Conservation (phyloP, 2,113 vertebrate genomes). For the Serinus canaria region DNA sequence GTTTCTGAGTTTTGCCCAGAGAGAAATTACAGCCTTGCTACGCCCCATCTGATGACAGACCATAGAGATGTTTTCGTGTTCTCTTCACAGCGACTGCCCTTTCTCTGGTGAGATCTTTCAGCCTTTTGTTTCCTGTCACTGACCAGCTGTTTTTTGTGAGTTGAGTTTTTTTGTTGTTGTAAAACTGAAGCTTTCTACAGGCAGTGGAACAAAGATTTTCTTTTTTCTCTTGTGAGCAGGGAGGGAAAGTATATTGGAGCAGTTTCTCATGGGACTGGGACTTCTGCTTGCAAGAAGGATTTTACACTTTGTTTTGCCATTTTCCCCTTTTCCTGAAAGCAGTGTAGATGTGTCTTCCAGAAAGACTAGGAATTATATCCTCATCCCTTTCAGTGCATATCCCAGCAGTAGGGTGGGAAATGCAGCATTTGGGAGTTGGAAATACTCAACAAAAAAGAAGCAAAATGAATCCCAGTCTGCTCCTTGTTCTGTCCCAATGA, state of each 20-base stretch:
- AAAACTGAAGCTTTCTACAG: conserved; percentile 47
- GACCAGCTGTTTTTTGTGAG: conserved; percentile 53
- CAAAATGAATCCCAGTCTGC: background rate
- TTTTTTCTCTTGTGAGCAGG: conserved; percentile 43
- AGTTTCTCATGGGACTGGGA: conserved; percentile 47
- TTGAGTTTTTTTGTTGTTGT: conserved; percentile 37
- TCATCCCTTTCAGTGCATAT: background rate
- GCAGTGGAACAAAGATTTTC: conserved; percentile 48
- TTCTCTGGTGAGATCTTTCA: conserved; percentile 35
- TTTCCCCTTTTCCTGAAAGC: background rate
- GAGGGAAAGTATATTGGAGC: background rate
- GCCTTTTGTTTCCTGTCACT: conserved; percentile 48
- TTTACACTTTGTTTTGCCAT: conserved; percentile 28
- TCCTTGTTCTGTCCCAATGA: background rate
- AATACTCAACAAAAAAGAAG: background rate
- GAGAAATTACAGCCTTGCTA: background rate
- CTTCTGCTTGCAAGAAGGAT: conserved; percentile 39
- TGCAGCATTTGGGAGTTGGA: background rate
- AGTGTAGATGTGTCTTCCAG: background rate
- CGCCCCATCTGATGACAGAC: background rate
- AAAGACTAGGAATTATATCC: background rate
- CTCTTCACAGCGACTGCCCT: background rate
- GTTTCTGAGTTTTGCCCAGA: background rate
- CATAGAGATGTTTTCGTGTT: background rate
- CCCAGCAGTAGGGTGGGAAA: conserved; percentile 30